Percentiles rank a stretch among this genome's conserved stretches.
phyloP scores from a whole-genome alignment of 2,888 invertebrate genomes.

The Campoplex capitator region DNA sequence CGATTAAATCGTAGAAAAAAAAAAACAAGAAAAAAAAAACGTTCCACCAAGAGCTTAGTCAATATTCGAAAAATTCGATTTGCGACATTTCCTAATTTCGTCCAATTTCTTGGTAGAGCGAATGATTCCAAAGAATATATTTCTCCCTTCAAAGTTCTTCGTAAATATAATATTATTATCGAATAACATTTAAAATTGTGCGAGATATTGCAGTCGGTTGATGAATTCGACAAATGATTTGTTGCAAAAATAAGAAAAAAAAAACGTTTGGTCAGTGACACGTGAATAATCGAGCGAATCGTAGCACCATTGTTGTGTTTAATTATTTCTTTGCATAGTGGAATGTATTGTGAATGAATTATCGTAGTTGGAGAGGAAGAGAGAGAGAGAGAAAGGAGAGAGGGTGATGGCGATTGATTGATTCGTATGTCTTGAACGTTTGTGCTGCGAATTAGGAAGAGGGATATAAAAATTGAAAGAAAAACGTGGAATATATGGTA shows the following conservation, averaged over 20 bases:
- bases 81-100: neutral
- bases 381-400: neutral
- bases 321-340: slow-evolving; percentile 3
- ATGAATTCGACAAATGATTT: neutral
- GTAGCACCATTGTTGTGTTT: slow-evolving; percentile 5
- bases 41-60: neutral
- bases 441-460: neutral
- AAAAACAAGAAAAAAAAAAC: neutral
- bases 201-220: neutral
- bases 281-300: slow-evolving; percentile 2
- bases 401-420: neutral
- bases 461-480: neutral
- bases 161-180: neutral
- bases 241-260: neutral
- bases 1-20: slow-evolving; percentile 13
- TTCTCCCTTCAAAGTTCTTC: neutral
- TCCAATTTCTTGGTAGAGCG: neutral
- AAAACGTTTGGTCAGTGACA: slow-evolving; percentile 1
- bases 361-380: neutral
- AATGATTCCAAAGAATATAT: neutral
- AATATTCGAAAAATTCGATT: neutral
- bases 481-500: neutral
- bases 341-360: neutral
- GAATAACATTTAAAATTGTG: neutral
- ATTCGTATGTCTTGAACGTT: neutral